Percentiles rank a stretch among this genome's conserved stretches.
These are phyloP conservation scores for Drosophila merina DNA, from an alignment of 2,888 invertebrate species.

Conservation along the genomic window DNA sequence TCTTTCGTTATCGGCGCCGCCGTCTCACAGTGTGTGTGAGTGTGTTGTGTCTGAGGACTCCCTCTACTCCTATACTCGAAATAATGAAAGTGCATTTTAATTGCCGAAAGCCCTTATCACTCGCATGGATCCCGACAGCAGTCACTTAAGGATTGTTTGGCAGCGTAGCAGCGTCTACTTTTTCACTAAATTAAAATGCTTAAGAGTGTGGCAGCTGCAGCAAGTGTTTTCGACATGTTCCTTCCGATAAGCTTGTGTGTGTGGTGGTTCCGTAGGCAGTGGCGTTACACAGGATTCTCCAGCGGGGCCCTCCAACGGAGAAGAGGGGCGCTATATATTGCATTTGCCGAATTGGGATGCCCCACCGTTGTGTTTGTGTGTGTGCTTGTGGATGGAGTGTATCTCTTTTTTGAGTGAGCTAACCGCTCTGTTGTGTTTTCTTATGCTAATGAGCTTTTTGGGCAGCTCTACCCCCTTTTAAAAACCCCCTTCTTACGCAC, in stretches of 20 bases:
- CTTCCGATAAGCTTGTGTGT: slow-evolving; percentile 60
- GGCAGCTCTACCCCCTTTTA: slow-evolving; percentile 52
- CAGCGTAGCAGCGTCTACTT: not conserved
- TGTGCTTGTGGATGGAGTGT: slow-evolving; percentile 41
- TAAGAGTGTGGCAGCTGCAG: slow-evolving; percentile 68
- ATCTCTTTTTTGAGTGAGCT: slow-evolving; percentile 40
- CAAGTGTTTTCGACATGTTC: slow-evolving; percentile 64
- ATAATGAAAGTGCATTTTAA: slow-evolving; percentile 71
- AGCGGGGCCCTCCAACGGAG: not conserved
- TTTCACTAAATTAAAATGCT: slow-evolving; percentile 3
- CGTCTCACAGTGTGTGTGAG: slow-evolving; percentile 63
- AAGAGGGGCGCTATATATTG: slow-evolving; percentile 9
- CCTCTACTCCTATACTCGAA: slow-evolving; percentile 7
- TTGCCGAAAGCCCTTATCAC: slow-evolving; percentile 39
- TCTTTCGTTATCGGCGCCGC: slow-evolving; percentile 80
- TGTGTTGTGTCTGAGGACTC: slow-evolving; percentile 43
- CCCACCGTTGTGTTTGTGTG: slow-evolving; percentile 22
- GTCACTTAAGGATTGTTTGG: not conserved
- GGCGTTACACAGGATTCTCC: not conserved
- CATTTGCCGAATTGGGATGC: slow-evolving; percentile 55
- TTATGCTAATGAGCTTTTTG: slow-evolving; percentile 69
- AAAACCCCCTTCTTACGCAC: slow-evolving; percentile 36
- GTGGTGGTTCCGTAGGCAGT: slow-evolving; percentile 8
- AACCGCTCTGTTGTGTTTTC: slow-evolving; percentile 62
- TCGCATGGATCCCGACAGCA: not conserved